Evolutionary conservation across 1,140 invertebrate genomes (phyloP), one percentile per base, ranked within the genome.

Genomic region (Euura lappo): DNA sequence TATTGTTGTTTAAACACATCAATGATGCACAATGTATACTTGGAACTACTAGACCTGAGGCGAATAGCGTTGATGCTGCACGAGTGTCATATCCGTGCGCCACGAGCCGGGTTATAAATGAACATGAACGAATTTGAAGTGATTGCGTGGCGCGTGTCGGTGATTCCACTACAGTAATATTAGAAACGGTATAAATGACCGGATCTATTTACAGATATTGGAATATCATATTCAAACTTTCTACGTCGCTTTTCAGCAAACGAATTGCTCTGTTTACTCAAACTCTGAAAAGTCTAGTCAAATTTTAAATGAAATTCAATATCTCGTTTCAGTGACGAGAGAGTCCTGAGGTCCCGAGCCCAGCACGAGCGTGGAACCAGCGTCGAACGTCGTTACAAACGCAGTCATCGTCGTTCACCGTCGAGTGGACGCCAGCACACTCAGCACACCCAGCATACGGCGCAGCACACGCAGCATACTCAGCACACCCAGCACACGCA

Each of bases 331-430:
- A 91, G 90, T 76, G 90, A 90, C 70, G 91, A 91, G 80, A 86
- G 91, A 73, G 89, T 89, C 45, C 85, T 91, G 77, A 87, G 91
- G 71, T 91, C 90, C 1, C 86, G 90, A n/a, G 51, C 51, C 13
- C 89, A 90, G 68, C 91, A 91, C 82, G 90, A 91, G 72, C 87
- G 90, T 8, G 90, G 90, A 8, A 90, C 90, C 0, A 91, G 89
- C 70, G 89, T 89, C 47, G 91, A 91, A 77, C 86, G 90, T 3
- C 89, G 91, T 6, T 92, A 91, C 84, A 92, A 92, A 71, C 87
- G 91, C 6, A 91, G 90, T 71, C 88, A 91, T 78, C 87, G 90
- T 11, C 86, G 91, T 70, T 92, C 91, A 28, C 90, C 91, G 4
- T 90, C 90, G 45, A 90, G 89, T 76, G 88, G 88, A 10, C 84